phyloP scores from a whole-genome alignment of 2,113 vertebrate genomes.

The Myrmecobius fasciatus region DNA sequence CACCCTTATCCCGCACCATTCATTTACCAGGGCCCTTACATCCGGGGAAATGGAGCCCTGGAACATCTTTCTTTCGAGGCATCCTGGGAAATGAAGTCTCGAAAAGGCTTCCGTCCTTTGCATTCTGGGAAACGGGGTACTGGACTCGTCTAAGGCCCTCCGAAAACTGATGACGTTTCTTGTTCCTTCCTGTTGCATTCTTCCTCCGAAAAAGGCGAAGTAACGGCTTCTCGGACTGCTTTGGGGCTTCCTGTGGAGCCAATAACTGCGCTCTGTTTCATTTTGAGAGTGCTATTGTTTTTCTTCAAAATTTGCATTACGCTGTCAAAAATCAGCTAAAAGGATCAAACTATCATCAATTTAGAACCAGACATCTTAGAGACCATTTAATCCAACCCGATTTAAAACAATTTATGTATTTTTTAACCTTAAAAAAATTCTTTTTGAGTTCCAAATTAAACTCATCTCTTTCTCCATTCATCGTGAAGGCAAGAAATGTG shows the following conservation, averaged over 20 bases:
- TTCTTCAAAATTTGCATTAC: neutral
- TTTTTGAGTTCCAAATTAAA: neutral
- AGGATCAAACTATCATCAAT: neutral
- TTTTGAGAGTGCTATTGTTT: neutral
- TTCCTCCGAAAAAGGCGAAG: rapidly evolving
- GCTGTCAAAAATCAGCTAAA: neutral
- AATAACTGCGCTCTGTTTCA: neutral
- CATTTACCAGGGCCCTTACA: neutral
- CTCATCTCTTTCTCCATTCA: neutral
- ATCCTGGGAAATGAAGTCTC: neutral
- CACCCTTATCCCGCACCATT: neutral
- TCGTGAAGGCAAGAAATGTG: neutral
- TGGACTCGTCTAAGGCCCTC: neutral
- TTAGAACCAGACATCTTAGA: neutral
- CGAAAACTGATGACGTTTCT: neutral
- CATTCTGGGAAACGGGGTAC: neutral
- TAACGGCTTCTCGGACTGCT: neutral
- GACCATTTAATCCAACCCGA: neutral
- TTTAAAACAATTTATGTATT: neutral
- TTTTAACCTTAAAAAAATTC: neutral
- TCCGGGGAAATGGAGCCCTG: neutral
- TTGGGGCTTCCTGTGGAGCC: neutral
- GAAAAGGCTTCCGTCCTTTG: neutral
- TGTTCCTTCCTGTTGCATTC: neutral
- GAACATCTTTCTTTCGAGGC: neutral